Conservation (phyloP, 2,888 invertebrate genomes). For the Seira ritae region DNA sequence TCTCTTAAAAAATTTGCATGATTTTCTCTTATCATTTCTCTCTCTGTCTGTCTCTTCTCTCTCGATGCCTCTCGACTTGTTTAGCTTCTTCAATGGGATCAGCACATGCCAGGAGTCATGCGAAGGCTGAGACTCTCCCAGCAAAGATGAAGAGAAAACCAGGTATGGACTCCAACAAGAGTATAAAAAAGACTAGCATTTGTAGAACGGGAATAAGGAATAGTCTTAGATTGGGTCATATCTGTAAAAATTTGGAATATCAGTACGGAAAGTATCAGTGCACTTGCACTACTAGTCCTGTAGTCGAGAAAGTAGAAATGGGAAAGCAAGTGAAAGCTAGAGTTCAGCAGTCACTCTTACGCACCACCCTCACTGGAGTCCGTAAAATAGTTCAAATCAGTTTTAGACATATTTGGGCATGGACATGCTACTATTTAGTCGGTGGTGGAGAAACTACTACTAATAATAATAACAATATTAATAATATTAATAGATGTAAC, state of each 20-base stretch:
- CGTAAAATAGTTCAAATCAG: slow-evolving; percentile 30
- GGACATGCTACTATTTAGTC: slow-evolving; percentile 16
- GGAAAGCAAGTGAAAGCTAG: slow-evolving; percentile 50
- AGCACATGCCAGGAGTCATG: slow-evolving; percentile 63
- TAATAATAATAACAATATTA: slow-evolving; percentile 30
- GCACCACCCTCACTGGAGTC: slow-evolving; percentile 43
- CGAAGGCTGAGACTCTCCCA: slow-evolving; percentile 69
- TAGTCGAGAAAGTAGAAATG: slow-evolving; percentile 54
- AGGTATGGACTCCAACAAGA: slow-evolving; percentile 66
- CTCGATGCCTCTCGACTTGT: slow-evolving; percentile 57
- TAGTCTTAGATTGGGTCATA: slow-evolving; percentile 58
- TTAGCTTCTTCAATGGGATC: slow-evolving; percentile 66
- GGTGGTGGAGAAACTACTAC: slow-evolving; percentile 25
- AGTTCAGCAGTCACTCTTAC: background rate
- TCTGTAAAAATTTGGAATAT: slow-evolving; percentile 65
- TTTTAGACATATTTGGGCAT: slow-evolving; percentile 1
- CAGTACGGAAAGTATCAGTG: slow-evolving; percentile 59
- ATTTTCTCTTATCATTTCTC: slow-evolving; percentile 56
- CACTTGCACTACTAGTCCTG: slow-evolving; percentile 51
- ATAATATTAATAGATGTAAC: slow-evolving; percentile 6
- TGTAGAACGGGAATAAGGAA: slow-evolving; percentile 51
- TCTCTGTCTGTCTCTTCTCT: slow-evolving; percentile 29
- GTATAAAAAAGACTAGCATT: slow-evolving; percentile 36
- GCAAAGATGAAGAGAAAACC: slow-evolving; percentile 71
- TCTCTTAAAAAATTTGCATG: slow-evolving; percentile 54